phyloP scores from a whole-genome alignment of 2,888 invertebrate species.

The Plutella xylostella region DNA sequence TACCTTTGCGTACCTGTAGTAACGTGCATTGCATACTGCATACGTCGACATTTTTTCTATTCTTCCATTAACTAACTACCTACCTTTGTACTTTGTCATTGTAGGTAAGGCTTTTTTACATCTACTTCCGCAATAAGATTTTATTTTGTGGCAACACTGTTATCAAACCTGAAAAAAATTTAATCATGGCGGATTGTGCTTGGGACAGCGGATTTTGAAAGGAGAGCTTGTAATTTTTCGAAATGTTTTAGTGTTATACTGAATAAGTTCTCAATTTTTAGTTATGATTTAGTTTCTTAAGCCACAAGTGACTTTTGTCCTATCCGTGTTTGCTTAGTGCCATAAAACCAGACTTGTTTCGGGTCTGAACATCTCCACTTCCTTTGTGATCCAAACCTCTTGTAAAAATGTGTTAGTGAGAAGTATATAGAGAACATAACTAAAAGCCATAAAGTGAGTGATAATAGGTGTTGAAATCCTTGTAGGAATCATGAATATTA shows the following conservation, averaged over 20 bases:
- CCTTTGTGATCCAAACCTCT: slow-evolving; percentile 58
- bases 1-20: too few relatives aligned
- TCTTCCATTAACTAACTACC: too few relatives aligned
- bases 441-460: too few relatives aligned
- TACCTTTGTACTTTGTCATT: too few relatives aligned
- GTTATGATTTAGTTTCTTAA: slow-evolving; percentile 6
- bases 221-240: slow-evolving; percentile 1
- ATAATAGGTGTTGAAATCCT: too few relatives aligned
- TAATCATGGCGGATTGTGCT: slow-evolving; percentile 13
- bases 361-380: slow-evolving; percentile 28
- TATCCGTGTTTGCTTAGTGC: slow-evolving; percentile 4
- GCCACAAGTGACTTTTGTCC: slow-evolving; percentile 1
- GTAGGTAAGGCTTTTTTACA: too few relatives aligned
- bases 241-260: slow-evolving; percentile 8
- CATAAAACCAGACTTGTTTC: slow-evolving; percentile 6
- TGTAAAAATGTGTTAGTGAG: slow-evolving; percentile 25
- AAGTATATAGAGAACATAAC: slow-evolving; percentile 1
- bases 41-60: too few relatives aligned
- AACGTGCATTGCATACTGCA: too few relatives aligned
- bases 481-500: too few relatives aligned
- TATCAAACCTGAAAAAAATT: neutral
- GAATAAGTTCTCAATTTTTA: slow-evolving; percentile 7
- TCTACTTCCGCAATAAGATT: neutral
- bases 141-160: neutral
- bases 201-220: slow-evolving; percentile 10